phyloP scores from a whole-genome alignment of 2,797 vertebrate species.

The Argentina silus region DNA sequence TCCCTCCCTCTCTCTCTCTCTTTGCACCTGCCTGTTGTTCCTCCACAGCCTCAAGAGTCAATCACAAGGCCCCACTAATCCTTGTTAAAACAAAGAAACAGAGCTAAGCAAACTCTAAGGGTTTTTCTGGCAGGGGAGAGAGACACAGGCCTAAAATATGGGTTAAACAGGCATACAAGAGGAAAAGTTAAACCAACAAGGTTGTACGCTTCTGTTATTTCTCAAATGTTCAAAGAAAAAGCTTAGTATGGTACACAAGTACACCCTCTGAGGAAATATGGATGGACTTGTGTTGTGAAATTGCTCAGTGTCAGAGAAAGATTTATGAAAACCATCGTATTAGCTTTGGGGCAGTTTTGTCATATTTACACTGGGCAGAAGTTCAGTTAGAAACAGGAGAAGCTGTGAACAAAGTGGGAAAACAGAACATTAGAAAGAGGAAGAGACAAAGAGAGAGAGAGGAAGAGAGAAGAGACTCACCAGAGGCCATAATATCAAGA shows the following conservation, averaged over 20 bases:
- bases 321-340: background rate
- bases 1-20: background rate
- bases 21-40: constrained; percentile 19
- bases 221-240: background rate
- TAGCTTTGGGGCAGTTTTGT: no score
- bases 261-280: background rate
- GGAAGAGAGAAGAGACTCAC: background rate
- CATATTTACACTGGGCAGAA: no score
- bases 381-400: no score
- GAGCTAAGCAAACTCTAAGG: background rate
- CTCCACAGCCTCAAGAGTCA: constrained; percentile 4
- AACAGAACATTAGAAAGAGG: no score
- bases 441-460: background rate
- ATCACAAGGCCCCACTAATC: background rate
- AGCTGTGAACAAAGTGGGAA: no score
- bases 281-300: background rate
- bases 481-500: background rate
- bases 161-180: constrained; percentile 7
- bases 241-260: background rate
- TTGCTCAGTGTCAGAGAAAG: no score
- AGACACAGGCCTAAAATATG: background rate
- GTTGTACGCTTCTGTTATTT: background rate
- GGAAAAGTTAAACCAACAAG: background rate
- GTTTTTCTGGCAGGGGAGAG: background rate
- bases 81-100: constrained; percentile 1